These are phyloP conservation scores for Spongilla lacustris DNA, from an alignment of 37 sponge, comb jelly and placozoan genomes.

Conservation along the genomic window DNA sequence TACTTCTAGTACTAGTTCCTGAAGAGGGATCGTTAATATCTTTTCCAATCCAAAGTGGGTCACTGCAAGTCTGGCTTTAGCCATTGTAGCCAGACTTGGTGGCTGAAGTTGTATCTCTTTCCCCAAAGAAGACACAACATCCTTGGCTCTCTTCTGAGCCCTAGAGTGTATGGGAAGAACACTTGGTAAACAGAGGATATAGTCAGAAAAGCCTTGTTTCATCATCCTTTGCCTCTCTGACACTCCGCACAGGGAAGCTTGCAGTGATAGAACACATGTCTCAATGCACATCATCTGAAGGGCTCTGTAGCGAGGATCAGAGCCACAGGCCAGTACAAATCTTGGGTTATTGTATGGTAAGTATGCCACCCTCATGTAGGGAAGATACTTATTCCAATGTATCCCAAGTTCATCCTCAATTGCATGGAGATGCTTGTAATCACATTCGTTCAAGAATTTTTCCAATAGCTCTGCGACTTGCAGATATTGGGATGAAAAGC, in stretches of 20 bases:
- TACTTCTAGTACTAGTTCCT: constrained; percentile 16
- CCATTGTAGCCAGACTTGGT: constrained; percentile 3
- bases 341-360: neutral
- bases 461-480: constrained; percentile 8
- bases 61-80: neutral
- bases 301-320: neutral
- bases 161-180: neutral
- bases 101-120: constrained; percentile 3
- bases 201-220: neutral
- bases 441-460: constrained; percentile 1
- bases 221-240: neutral
- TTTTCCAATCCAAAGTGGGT: constrained; percentile 3
- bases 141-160: neutral
- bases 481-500: neutral
- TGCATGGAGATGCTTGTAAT: neutral
- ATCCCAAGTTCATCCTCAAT: constrained; percentile 25
- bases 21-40: constrained; percentile 5
- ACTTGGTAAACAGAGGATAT: neutral
- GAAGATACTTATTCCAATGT: constrained; percentile 27
- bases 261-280: neutral
- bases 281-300: neutral
- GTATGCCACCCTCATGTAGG: constrained; percentile 30
- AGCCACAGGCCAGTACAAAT: neutral
- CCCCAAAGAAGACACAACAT: neutral
- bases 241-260: neutral